Evolutionary conservation across 2,888 invertebrate genomes (phyloP).

Genomic region (Caradrina kadenii): DNA sequence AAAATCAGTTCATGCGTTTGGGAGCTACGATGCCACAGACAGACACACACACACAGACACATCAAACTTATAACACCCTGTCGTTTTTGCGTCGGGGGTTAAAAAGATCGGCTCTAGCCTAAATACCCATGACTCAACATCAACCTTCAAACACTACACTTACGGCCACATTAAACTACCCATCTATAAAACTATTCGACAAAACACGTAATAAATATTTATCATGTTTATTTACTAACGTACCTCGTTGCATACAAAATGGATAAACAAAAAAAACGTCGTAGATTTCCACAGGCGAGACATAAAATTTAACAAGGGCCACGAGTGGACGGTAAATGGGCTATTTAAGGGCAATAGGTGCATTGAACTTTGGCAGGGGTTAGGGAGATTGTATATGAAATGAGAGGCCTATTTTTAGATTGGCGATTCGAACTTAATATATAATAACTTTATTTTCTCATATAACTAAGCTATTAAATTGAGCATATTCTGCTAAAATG

Average conservation of each 20-base stretch:
- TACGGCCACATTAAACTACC: conserved; percentile 21
- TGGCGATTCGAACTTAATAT: neutral
- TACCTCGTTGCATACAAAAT: conserved; percentile 44
- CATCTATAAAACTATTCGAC: conserved; percentile 18
- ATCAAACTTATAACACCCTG: too few species aligned
- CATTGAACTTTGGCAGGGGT: conserved; percentile 45
- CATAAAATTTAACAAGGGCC: conserved; percentile 60
- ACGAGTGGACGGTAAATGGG: conserved; percentile 9
- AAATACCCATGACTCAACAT: neutral
- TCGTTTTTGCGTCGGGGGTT: too few species aligned
- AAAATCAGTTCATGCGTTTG: too few species aligned
- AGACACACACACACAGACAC: too few species aligned
- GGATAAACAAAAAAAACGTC: conserved; percentile 42
- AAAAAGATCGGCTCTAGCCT: neutral
- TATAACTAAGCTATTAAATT: neutral
- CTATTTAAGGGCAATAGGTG: conserved; percentile 41
- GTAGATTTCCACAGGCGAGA: conserved; percentile 42
- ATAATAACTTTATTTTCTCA: neutral
- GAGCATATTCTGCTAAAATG: too few species aligned
- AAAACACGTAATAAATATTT: conserved; percentile 54
- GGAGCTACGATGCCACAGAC: too few species aligned
- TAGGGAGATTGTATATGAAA: neutral
- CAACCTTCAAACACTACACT: conserved; percentile 26
- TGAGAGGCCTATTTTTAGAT: conserved; percentile 1
- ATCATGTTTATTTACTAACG: conserved; percentile 34